Base-by-base conservation (phyloP, 92 coral and sea anemone genomes). In the Palythoa heliodiscus region DNA sequence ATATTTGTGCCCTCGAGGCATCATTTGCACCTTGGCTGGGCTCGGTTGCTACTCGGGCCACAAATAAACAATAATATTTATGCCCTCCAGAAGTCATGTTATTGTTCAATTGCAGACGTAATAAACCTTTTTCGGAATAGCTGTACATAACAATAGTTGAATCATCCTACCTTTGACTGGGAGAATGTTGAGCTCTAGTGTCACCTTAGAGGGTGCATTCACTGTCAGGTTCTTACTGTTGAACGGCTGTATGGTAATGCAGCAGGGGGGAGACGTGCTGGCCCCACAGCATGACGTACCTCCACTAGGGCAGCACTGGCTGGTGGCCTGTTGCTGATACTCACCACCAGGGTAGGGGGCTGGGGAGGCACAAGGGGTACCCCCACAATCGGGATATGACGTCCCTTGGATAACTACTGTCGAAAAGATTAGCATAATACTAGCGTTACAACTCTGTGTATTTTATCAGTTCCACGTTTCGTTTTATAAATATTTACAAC, bases 381-480 rank as follows among this genome's bases (percentile, higher is more conserved):
- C 84, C 69, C 84, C 84, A 40, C 84, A 79, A 14, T 77, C 81
- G 22, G 82, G 82, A 43, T 77, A 77, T 4, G 82, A 57, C 38
- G 17, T 53, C 16, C 84, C 84, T 39, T 79, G 84, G 73, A 79
- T 77, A n/a, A 68, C 71, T 57, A 79, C 84, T 79, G 84, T 40
- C 40, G 1, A 11, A 11, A 78, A 15, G 37, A 29, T 29, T 29
- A n/a, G 35, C 1, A 29, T 29, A 29, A 29, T 29, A 29, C 35
- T 1, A 29, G 35, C 35, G 35, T 29, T 29, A 1, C 35, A 29
- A 29, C 35, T 29, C 35, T 29, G 1, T 29, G 35, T 1, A 29
- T 29, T 29, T 29, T 29, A 29, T 29, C 35, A 29, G 1, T 29
- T 29, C 35, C 35, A 29, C 1, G 35, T 29, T 29, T 29, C 35